Conservation (phyloP, 2,113 vertebrate genomes). For the Anoura caudifer region DNA sequence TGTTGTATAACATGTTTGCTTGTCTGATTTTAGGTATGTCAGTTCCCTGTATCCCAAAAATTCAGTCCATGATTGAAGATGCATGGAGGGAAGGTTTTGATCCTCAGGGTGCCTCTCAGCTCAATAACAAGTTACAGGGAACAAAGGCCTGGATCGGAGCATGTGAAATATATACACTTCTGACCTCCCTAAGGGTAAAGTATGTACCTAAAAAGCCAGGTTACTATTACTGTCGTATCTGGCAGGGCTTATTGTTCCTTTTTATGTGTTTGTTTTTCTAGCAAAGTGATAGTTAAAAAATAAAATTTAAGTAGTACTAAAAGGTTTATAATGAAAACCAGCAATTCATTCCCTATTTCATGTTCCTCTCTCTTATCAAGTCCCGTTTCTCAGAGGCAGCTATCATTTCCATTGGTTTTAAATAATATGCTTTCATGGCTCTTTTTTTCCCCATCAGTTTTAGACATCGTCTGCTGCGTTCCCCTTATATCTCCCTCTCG, state of each 20-base stretch:
- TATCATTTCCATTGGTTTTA: neutral
- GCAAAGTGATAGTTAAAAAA: neutral
- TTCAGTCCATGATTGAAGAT: constrained; percentile 93
- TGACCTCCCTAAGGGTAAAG: constrained; percentile 90
- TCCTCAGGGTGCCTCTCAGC: constrained; percentile 93
- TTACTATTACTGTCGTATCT: neutral
- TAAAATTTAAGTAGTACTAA: neutral
- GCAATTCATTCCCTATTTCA: neutral
- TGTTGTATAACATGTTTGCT: constrained; percentile 21
- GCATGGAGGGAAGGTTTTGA: constrained; percentile 94
- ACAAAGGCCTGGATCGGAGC: constrained; percentile 96
- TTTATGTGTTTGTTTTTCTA: neutral
- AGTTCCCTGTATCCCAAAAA: constrained; percentile 90
- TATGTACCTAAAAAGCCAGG: constrained; percentile 72
- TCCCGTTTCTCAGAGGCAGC: neutral
- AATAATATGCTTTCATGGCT: neutral
- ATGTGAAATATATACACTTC: constrained; percentile 93
- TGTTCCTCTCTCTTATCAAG: neutral
- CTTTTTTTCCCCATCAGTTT: neutral
- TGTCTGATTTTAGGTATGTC: constrained; percentile 79
- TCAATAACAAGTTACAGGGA: constrained; percentile 86
- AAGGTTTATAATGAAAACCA: neutral
- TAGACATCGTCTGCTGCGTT: neutral
- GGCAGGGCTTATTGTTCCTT: neutral
- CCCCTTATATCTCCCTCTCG: neutral